A percentile compares a stretch with the other conserved stretches of the same genome.
phyloP scores from a whole-genome alignment of 2,888 invertebrate species.

The Amitus sp. region DNA sequence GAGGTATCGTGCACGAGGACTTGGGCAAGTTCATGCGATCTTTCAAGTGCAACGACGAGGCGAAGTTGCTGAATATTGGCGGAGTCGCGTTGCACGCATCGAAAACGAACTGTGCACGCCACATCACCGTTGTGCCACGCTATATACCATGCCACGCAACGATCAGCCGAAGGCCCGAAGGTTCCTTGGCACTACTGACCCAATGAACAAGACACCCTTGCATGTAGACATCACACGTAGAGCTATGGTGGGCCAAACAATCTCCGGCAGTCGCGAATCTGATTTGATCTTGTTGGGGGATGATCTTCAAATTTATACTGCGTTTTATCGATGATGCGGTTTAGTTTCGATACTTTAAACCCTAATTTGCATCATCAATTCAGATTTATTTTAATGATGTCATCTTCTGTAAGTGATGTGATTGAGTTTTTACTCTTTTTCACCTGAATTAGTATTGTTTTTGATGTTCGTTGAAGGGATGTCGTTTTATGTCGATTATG shows the following conservation, averaged over 20 bases:
- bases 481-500: too few relatives aligned
- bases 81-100: constrained; percentile 52
- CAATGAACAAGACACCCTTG: constrained; percentile 61
- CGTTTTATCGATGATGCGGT: too few relatives aligned
- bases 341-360: too few relatives aligned
- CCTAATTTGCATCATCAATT: too few relatives aligned
- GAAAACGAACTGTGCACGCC: constrained; percentile 40
- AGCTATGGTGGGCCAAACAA: neutral
- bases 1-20: constrained; percentile 9
- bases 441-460: too few relatives aligned
- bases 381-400: too few relatives aligned
- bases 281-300: neutral
- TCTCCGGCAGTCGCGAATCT: too few relatives aligned
- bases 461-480: too few relatives aligned
- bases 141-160: constrained; percentile 46
- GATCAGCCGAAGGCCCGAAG: constrained; percentile 52
- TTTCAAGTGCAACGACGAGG: constrained; percentile 19
- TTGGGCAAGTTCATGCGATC: constrained; percentile 36
- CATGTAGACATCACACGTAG: constrained; percentile 45
- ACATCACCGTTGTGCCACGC: constrained; percentile 40
- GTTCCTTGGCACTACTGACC: constrained; percentile 63
- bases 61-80: constrained; percentile 37
- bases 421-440: too few relatives aligned
- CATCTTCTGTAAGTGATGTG: too few relatives aligned
- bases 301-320: too few relatives aligned